phyloP scores from a whole-genome alignment of 2,113 vertebrate genomes.

The Callaeas wilsoni region DNA sequence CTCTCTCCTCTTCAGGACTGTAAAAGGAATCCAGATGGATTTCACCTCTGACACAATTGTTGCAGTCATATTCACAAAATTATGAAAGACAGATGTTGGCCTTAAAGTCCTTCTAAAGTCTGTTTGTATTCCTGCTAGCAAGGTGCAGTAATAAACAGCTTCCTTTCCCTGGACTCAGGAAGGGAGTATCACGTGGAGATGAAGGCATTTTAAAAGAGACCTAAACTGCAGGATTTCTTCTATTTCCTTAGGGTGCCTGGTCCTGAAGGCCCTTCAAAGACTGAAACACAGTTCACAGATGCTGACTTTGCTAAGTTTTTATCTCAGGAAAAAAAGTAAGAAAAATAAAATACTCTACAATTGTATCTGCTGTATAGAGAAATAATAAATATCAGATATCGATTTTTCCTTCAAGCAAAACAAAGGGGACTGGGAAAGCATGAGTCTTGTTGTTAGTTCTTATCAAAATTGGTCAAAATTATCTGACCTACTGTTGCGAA shows the following conservation, averaged over 20 bases:
- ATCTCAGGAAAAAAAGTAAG: not conserved
- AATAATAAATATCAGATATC: not conserved
- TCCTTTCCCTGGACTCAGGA: not conserved
- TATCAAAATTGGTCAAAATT: not conserved
- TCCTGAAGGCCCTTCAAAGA: conserved; percentile 20
- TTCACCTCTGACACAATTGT: not conserved
- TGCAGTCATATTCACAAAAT: not conserved
- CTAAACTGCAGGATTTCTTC: not conserved
- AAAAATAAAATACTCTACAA: not conserved
- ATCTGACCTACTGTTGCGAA: no score
- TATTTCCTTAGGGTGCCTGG: not conserved
- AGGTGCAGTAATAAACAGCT: not conserved
- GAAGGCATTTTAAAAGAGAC: not conserved
- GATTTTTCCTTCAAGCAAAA: not conserved
- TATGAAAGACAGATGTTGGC: not conserved
- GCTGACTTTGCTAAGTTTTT: conserved; percentile 3
- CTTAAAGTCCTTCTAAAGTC: not conserved
- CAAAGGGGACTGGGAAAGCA: not conserved
- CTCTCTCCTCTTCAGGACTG: not conserved
- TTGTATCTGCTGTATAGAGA: not conserved
- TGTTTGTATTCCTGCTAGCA: not conserved
- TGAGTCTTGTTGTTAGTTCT: not conserved
- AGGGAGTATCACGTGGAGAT: not conserved
- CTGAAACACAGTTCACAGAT: not conserved
- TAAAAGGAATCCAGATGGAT: not conserved